A percentile compares a stretch with the other conserved stretches of the same genome.
These are phyloP conservation scores for Zaprionus davidi DNA, from an alignment of 1,140 invertebrate species.

Conservation along the genomic window DNA sequence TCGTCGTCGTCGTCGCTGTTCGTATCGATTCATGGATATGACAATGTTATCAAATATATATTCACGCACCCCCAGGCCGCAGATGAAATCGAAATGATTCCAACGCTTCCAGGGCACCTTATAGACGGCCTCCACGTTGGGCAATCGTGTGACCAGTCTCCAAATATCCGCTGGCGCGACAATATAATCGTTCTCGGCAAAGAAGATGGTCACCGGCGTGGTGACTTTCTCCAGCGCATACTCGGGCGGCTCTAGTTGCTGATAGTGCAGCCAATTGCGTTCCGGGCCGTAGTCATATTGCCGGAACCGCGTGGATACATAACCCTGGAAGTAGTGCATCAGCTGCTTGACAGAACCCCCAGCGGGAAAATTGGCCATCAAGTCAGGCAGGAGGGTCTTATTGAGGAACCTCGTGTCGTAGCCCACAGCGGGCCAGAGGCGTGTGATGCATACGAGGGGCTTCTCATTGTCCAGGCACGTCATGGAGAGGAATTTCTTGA, in stretches of 20 bases:
- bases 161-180: conserved; percentile 87
- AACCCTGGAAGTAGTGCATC: conserved; percentile 85
- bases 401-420: conserved; percentile 84
- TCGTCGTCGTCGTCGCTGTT: conserved; percentile 54
- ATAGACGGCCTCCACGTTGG: conserved; percentile 75
- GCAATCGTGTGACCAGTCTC: conserved; percentile 83
- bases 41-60: conserved; percentile 86
- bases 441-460: conserved; percentile 85
- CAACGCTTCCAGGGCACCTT: conserved; percentile 87
- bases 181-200: conserved; percentile 87
- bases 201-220: conserved; percentile 87
- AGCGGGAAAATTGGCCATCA: conserved; percentile 85
- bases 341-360: conserved; percentile 85
- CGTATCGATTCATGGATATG: conserved; percentile 79
- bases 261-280: conserved; percentile 85
- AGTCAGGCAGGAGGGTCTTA: conserved; percentile 84
- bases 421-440: conserved; percentile 86
- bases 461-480: conserved; percentile 85
- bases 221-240: conserved; percentile 87
- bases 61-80: conserved; percentile 86
- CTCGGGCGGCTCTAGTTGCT: conserved; percentile 85
- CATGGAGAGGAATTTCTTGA: conserved; percentile 84
- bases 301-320: conserved; percentile 75
- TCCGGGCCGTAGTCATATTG: conserved; percentile 85
- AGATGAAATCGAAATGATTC: conserved; percentile 91